phyloP scores from a whole-genome alignment of 2,888 invertebrate species.

The Artemia sinica region DNA sequence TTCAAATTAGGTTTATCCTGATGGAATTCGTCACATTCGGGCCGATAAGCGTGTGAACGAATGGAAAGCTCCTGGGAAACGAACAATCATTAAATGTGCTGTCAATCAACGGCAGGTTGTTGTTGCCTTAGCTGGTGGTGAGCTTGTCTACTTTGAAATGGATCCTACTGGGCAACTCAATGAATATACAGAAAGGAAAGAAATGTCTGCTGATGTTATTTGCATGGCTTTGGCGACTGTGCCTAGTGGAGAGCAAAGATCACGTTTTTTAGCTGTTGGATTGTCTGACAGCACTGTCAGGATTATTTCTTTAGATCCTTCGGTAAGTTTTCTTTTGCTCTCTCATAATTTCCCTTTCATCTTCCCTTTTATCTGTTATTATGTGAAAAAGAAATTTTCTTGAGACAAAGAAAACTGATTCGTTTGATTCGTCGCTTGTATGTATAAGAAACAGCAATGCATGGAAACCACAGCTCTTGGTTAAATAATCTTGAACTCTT shows the following conservation, averaged over 20 bases:
- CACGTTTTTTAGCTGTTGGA: constrained; percentile 88
- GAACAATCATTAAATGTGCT: constrained; percentile 90
- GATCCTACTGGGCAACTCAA: constrained; percentile 93
- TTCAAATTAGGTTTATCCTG: constrained; percentile 63
- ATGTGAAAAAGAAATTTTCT: constrained; percentile 18
- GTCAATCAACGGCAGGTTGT: constrained; percentile 97
- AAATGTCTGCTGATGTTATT: constrained; percentile 88
- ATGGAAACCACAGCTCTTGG: not conserved
- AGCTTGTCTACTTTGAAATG: constrained; percentile 98
- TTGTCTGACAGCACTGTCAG: constrained; percentile 89
- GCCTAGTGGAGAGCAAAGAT: constrained; percentile 81
- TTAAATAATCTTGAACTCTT: not conserved
- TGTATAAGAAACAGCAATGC: not conserved
- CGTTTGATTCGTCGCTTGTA: constrained; percentile 15
- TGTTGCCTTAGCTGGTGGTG: constrained; percentile 89
- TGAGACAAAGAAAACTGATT: constrained; percentile 7
- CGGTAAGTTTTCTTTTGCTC: constrained; percentile 37
- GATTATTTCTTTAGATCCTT: constrained; percentile 89
- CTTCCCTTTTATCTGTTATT: not conserved
- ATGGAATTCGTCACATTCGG: constrained; percentile 93
- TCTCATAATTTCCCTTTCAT: not conserved
- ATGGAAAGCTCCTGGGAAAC: constrained; percentile 96
- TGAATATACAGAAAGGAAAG: constrained; percentile 92
- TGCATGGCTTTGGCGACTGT: constrained; percentile 96
- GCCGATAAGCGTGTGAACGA: constrained; percentile 96